These are phyloP conservation scores for Galbula dea DNA, from an alignment of 2,113 vertebrate species.

Conservation along the genomic window DNA sequence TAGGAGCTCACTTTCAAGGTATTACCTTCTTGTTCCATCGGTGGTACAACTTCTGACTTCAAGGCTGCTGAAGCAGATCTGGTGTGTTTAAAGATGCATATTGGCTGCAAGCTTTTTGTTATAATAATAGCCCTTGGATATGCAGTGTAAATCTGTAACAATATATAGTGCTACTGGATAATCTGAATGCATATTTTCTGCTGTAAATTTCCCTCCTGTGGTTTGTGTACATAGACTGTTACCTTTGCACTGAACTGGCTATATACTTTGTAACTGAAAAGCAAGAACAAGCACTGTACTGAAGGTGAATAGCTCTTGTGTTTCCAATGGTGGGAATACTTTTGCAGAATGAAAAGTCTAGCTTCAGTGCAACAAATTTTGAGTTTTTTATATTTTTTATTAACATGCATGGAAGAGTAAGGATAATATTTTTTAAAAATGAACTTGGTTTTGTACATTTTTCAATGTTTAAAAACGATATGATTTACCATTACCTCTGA, in stretches of 20 bases:
- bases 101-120: background rate
- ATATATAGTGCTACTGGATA: constrained; percentile 4
- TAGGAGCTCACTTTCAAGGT: background rate
- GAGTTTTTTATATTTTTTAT: constrained; percentile 67
- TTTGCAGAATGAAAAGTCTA: constrained; percentile 9
- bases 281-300: background rate
- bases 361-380: constrained; percentile 54
- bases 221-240: constrained; percentile 17
- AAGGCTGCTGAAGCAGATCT: background rate
- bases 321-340: background rate
- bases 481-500: constrained; percentile 62
- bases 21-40: background rate
- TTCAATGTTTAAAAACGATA: constrained; percentile 47
- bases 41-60: background rate
- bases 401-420: constrained; percentile 46
- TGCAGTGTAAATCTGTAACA: constrained; percentile 15
- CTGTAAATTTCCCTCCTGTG: constrained; percentile 5
- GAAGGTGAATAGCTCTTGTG: background rate
- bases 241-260: constrained; percentile 31
- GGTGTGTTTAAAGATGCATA: background rate
- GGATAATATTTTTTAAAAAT: constrained; percentile 57
- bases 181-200: background rate
- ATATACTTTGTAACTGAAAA: background rate
- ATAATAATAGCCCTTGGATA: constrained; percentile 21
- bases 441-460: constrained; percentile 63